Evolutionary conservation across 2,888 invertebrate species (phyloP).

Genomic region (Sericinus montela): DNA sequence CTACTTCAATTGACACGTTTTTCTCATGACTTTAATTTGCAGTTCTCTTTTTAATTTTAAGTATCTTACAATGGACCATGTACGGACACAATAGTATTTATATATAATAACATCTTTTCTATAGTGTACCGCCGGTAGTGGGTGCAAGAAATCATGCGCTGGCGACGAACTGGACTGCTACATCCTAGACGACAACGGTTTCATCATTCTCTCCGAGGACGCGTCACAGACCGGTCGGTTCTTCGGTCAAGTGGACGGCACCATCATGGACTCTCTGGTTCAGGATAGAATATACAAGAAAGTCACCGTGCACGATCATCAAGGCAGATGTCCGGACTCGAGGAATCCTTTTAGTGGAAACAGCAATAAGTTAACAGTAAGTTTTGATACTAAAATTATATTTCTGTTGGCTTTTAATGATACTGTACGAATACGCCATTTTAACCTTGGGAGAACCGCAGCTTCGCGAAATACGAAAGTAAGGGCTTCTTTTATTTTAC

Average conservation of each 20-base stretch:
- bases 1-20: no score
- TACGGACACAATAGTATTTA: no score
- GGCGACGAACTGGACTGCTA: conserved; percentile 95
- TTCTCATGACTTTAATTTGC: no score
- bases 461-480: no score
- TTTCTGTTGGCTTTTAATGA: no score
- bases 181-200: conserved; percentile 96
- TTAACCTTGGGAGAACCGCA: no score
- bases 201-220: conserved; percentile 93
- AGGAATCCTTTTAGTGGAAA: conserved; percentile 82
- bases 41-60: no score
- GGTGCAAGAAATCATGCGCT: conserved; percentile 90
- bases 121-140: conserved; percentile 84
- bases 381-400: conserved; percentile 8
- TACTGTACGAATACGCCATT: no score
- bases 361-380: conserved; percentile 51
- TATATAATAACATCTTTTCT: not conserved
- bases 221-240: conserved; percentile 93
- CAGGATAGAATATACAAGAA: conserved; percentile 94
- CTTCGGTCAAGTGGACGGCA: conserved; percentile 96
- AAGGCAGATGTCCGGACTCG: conserved; percentile 89
- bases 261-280: conserved; percentile 95
- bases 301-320: conserved; percentile 92
- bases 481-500: no score
- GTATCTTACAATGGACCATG: no score